These are phyloP conservation scores for Drosophila sucinea DNA, from an alignment of 1,140 invertebrate genomes.

Conservation along the genomic window DNA sequence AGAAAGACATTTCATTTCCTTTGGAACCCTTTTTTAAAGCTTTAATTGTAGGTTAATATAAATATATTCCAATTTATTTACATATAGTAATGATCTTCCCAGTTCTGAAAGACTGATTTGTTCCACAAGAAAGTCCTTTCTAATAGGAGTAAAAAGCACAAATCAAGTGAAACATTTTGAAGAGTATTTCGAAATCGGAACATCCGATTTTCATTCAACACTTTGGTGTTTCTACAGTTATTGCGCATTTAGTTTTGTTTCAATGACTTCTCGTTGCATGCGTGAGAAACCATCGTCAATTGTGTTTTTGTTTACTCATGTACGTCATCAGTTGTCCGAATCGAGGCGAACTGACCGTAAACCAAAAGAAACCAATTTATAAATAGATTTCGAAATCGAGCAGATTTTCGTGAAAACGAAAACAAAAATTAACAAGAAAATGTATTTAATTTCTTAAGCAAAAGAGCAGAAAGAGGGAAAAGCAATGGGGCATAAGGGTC, in stretches of 20 bases:
- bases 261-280: slow-evolving; percentile 28
- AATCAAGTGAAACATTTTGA: no score
- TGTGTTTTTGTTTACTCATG: slow-evolving; percentile 33
- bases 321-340: slow-evolving; percentile 6
- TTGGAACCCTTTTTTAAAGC: no score
- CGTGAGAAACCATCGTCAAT: slow-evolving; percentile 52
- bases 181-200: no score
- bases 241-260: slow-evolving; percentile 26
- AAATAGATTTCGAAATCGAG: neutral
- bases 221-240: slow-evolving; percentile 21
- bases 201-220: neutral
- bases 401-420: neutral
- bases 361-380: slow-evolving; percentile 1
- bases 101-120: no score
- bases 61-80: no score
- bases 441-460: neutral
- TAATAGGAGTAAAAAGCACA: no score
- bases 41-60: no score
- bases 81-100: no score
- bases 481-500: no score
- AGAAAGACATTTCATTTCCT: no score
- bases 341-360: slow-evolving; percentile 27
- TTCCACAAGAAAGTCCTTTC: no score
- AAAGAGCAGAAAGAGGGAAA: neutral
- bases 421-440: neutral